A percentile compares a stretch with the other conserved stretches of the same genome.
Evolutionary conservation across 2,888 invertebrate genomes (phyloP).

Genomic region (Adelphocoris suturalis): DNA sequence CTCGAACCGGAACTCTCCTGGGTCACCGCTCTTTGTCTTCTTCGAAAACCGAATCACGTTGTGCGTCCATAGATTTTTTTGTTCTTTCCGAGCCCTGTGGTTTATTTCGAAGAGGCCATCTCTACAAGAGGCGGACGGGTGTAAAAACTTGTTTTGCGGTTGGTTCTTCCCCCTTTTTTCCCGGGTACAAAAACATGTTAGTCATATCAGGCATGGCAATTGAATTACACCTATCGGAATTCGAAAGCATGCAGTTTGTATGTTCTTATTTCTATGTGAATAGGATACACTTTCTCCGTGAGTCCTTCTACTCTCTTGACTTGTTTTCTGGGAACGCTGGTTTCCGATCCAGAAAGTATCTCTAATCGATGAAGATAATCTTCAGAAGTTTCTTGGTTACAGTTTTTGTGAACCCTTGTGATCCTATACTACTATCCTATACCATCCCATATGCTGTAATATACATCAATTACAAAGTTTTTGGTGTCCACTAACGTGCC

Average conservation of each 20-base stretch:
- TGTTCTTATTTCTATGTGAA: neutral
- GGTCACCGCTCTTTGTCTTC: conserved; percentile 32
- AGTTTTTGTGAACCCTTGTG: too few relatives aligned
- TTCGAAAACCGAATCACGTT: conserved; percentile 36
- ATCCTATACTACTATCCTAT: too few relatives aligned
- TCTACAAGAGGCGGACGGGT: neutral
- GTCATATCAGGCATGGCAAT: conserved; percentile 17
- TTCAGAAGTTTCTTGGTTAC: too few relatives aligned
- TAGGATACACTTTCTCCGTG: neutral
- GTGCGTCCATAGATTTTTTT: conserved; percentile 23
- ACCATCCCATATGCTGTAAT: too few relatives aligned
- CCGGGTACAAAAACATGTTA: neutral
- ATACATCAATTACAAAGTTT: too few relatives aligned
- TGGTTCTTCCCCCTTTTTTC: neutral
- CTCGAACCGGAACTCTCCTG: neutral
- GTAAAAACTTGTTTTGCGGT: neutral
- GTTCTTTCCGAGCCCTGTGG: conserved; percentile 1
- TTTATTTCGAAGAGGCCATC: neutral
- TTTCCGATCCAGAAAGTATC: too few relatives aligned
- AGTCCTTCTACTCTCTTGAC: neutral
- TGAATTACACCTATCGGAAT: neutral
- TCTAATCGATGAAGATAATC: too few relatives aligned
- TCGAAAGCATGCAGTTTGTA: neutral
- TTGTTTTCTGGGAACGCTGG: neutral
- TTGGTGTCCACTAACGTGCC: too few relatives aligned